phyloP scores from a whole-genome alignment of 1,140 invertebrate species.

The Gonatopus flavifemur region DNA sequence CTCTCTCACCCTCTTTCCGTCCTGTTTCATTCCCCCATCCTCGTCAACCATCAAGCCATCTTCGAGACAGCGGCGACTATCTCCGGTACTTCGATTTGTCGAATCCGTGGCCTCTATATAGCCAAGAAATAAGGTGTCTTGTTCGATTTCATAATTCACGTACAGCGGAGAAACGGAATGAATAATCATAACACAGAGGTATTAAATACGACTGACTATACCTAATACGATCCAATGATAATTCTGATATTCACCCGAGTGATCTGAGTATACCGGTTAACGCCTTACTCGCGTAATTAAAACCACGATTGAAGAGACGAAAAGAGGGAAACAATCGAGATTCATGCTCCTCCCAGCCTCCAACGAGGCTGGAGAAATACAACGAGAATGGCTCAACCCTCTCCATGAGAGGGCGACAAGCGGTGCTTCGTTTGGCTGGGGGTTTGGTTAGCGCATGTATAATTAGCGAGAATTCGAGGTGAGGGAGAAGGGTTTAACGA shows the following conservation, averaged over 20 bases:
- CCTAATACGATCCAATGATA: no score
- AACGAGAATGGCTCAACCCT: constrained; percentile 37
- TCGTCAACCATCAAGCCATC: constrained; percentile 15
- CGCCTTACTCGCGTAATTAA: constrained; percentile 52
- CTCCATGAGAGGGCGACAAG: constrained; percentile 37
- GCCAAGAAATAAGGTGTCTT: no score
- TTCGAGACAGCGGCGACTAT: constrained; percentile 27
- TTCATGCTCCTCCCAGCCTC: constrained; percentile 45
- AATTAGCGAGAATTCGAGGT: constrained; percentile 37
- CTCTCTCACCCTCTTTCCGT: background rate
- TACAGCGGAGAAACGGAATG: no score
- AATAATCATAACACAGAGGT: no score
- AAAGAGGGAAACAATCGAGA: constrained; percentile 28
- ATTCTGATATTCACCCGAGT: no score
- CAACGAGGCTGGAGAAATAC: constrained; percentile 10
- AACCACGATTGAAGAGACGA: constrained; percentile 5
- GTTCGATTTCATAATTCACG: no score
- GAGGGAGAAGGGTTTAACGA: constrained; percentile 14
- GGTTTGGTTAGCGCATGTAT: constrained; percentile 50
- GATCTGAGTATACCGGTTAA: no score
- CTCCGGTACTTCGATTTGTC: constrained; percentile 52
- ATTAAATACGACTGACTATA: no score
- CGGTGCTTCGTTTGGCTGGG: constrained; percentile 38
- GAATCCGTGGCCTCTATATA: constrained; percentile 42
- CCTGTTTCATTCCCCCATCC: constrained; percentile 7